phyloP scores from a whole-genome alignment of 2,113 vertebrate species.

The Anhinga rufa region DNA sequence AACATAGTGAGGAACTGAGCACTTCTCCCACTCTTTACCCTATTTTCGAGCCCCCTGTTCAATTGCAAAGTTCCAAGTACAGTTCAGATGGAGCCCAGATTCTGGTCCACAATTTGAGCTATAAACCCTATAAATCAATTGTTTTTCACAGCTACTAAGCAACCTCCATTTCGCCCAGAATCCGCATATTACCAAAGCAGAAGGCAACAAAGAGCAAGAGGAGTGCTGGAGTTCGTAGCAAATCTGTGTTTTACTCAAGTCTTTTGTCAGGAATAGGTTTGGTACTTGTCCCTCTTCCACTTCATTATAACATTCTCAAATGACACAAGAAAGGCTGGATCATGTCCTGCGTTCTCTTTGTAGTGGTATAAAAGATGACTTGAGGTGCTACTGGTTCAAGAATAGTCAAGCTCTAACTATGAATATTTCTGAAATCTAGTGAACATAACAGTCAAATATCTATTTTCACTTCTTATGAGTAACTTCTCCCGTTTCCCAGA shows the following conservation, averaged over 20 bases:
- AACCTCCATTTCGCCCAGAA: background rate
- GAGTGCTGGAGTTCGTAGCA: background rate
- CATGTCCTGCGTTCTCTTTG: background rate
- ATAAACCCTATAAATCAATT: background rate
- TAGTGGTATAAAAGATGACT: background rate
- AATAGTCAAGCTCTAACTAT: background rate
- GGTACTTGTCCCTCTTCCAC: background rate
- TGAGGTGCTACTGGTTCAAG: background rate
- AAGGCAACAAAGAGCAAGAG: background rate
- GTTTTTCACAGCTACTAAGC: background rate
- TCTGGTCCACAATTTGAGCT: background rate
- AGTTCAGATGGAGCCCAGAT: background rate
- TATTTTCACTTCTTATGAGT: background rate
- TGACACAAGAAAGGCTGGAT: background rate
- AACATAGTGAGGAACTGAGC: background rate
- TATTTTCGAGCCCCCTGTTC: background rate
- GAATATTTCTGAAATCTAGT: background rate
- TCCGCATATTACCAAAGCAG: background rate
- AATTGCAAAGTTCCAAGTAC: background rate
- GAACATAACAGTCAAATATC: background rate
- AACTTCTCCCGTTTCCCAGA: background rate
- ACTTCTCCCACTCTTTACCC: background rate
- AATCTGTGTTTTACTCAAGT: background rate
- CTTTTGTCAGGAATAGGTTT: background rate
- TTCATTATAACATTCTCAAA: background rate